These are phyloP conservation scores for Rhyacichthys aspro DNA, from an alignment of 2,797 vertebrate species.

Conservation along the genomic window DNA sequence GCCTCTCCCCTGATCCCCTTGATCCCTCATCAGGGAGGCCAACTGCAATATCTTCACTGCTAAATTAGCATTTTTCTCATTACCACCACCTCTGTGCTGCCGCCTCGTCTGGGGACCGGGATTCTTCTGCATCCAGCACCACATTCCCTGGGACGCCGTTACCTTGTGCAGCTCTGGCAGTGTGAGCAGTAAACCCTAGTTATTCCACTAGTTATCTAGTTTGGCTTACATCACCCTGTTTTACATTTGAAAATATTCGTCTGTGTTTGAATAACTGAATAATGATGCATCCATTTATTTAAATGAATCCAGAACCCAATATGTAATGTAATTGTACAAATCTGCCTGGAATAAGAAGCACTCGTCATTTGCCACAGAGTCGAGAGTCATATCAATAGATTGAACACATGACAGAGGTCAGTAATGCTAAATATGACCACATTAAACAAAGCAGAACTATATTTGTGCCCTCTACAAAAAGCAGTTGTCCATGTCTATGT, in stretches of 20 bases:
- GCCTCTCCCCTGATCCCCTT: constrained; percentile 66
- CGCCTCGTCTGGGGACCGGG: constrained; percentile 58
- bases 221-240: constrained; percentile 9
- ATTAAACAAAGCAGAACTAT: no score
- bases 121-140: constrained; percentile 38
- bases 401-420: background rate
- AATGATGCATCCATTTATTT: background rate
- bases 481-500: no score
- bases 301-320: constrained; percentile 8
- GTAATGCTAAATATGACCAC: no score
- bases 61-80: constrained; percentile 84
- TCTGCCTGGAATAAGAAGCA: constrained; percentile 1
- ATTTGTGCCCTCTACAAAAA: no score
- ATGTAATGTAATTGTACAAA: constrained; percentile 2
- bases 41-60: constrained; percentile 68
- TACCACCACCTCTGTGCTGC: constrained; percentile 66
- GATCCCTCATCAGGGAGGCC: constrained; percentile 75
- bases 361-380: background rate
- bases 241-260: constrained; percentile 20
- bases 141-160: constrained; percentile 46
- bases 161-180: constrained; percentile 32
- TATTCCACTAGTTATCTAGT: constrained; percentile 9
- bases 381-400: background rate
- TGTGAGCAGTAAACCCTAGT: constrained; percentile 6
- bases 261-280: constrained; percentile 20